A percentile compares a stretch with the other conserved stretches of the same genome.
Conservation (phyloP, 2,797 vertebrate genomes). For the Syndactyla subalaris region DNA sequence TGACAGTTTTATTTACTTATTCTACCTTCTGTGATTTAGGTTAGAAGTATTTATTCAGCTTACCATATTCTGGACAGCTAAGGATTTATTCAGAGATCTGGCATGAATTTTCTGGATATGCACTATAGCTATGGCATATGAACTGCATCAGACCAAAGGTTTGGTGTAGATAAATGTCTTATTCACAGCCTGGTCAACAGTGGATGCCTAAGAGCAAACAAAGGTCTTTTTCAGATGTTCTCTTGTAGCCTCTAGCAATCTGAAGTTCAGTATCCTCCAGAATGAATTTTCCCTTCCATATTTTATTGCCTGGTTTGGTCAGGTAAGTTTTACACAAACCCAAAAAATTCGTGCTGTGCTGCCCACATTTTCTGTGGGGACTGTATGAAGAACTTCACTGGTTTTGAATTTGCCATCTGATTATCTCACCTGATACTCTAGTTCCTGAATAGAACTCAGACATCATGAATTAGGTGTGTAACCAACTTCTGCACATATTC, state of each 20-base stretch:
- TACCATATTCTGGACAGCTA: not conserved
- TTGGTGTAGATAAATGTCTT: not conserved
- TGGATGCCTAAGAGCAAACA: not conserved
- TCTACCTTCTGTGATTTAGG: not conserved
- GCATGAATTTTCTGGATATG: not conserved
- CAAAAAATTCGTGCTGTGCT: not conserved
- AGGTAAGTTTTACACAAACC: not conserved
- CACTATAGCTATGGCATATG: not conserved
- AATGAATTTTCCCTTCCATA: not conserved
- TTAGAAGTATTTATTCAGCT: not conserved
- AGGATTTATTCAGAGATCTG: not conserved
- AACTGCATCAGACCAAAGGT: not conserved
- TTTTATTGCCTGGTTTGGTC: not conserved
- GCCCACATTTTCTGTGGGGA: not conserved
- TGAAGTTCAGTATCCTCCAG: not conserved
- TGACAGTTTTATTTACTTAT: not conserved
- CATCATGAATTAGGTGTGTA: not conserved
- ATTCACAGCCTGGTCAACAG: not conserved
- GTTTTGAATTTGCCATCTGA: not conserved
- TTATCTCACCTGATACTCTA: not conserved
- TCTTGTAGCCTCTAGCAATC: not conserved
- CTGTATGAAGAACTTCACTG: not conserved
- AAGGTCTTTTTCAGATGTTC: not conserved
- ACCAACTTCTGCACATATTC: not conserved
- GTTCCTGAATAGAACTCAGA: not conserved